A percentile compares a stretch with the other conserved stretches of the same genome.
Evolutionary conservation across 2,888 invertebrate species (phyloP).

Genomic region (Hanleya hanleyi): DNA sequence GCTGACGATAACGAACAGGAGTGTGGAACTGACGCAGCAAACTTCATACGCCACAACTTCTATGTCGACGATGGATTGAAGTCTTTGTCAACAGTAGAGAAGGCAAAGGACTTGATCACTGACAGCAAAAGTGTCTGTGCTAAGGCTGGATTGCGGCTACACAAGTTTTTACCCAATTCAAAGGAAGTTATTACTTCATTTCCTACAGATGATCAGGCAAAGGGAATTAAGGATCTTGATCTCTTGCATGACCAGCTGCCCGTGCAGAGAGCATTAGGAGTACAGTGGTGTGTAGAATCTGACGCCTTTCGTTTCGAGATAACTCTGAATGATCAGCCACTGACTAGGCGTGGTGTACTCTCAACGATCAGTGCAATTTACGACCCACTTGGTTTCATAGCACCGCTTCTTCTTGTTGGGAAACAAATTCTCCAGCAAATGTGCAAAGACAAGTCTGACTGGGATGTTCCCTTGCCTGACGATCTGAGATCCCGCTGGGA

Average conservation of each 20-base stretch:
- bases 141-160: constrained; percentile 31
- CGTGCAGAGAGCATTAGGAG: constrained; percentile 38
- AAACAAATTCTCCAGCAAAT: constrained; percentile 45
- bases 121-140: constrained; percentile 15
- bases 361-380: constrained; percentile 40
- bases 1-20: constrained; percentile 14
- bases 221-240: constrained; percentile 9
- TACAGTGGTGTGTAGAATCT: constrained; percentile 41
- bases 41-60: constrained; percentile 24
- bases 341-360: constrained; percentile 38
- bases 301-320: constrained; percentile 41
- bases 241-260: constrained; percentile 25
- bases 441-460: constrained; percentile 31
- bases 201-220: constrained; percentile 22
- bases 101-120: constrained; percentile 19
- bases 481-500: constrained; percentile 29
- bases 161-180: constrained; percentile 37
- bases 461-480: constrained; percentile 46
- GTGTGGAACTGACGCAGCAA: constrained; percentile 20
- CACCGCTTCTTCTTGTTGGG: constrained; percentile 39
- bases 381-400: constrained; percentile 46
- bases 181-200: constrained; percentile 34
- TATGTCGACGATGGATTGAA: constrained; percentile 40
- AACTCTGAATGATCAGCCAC: constrained; percentile 28
- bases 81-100: constrained; percentile 12